Base-by-base conservation (phyloP, 2,113 vertebrate species). In the Phyllostomus discolor region DNA sequence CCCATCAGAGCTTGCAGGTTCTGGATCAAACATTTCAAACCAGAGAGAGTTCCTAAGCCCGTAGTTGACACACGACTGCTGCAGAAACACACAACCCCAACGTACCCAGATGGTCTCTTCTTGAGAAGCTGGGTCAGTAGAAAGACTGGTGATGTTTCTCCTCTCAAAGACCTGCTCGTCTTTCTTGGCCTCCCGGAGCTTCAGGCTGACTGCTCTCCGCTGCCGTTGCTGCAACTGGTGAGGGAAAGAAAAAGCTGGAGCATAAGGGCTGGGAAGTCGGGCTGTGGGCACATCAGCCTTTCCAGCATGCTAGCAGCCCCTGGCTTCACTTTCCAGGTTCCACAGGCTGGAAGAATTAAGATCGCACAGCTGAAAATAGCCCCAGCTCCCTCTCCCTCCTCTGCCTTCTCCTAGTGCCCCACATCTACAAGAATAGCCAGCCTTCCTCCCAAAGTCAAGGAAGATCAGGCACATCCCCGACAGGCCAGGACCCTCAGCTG, bases 111-210 rank as follows among this genome's bases (percentile, higher is more conserved):
- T 64, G 16, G 22, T 46, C 4, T 10, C 9, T 5, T 73, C 41
- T 66, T 48, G 79, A 43, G 41, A 92, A 92, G 52, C 28, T 15
- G 43, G 15, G 1, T 84, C 50, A 26, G 16, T 16, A 19, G 97
- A 98, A 4, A 98, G 86, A 12, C 91, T 52, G 0, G 98, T 98
- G 64, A 99, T 97, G 46, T 98, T 99, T 19, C 99, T 98, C 89
- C 99, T 99, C 96, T 99, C 99, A 90, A 99, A 75, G 52, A 99
- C 98, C 94, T 98, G 99, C 28, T 99, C 99, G 6, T 99, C 98
- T 96, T 99, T 99, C 78, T 98, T 98, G 46, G 98, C 98, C 97
- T 99, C 99, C 0, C 99, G 98, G 91, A 99, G 98, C 97, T 99
- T 98, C 0, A 99, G 64, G 5, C 84, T 99, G 87, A 98, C 97